A percentile compares a stretch with the other conserved stretches of the same genome.
These are phyloP conservation scores for Proteles cristata DNA, from an alignment of 2,113 vertebrate genomes.

Conservation along the genomic window DNA sequence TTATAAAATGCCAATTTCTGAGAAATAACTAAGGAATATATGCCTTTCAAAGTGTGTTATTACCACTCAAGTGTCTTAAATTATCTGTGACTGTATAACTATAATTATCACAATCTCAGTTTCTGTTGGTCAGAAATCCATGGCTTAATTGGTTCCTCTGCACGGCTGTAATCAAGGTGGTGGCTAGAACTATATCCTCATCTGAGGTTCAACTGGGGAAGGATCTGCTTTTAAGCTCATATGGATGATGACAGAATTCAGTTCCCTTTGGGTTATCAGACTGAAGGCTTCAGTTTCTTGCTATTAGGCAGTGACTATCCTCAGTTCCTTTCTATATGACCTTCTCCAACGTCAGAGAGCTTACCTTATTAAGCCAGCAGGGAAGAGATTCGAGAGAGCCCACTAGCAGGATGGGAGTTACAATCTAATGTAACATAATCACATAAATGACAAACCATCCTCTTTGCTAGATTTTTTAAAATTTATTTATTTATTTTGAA, in stretches of 20 bases:
- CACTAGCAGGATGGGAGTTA: background rate
- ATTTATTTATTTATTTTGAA: too few species aligned
- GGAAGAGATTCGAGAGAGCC: background rate
- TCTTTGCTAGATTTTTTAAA: background rate
- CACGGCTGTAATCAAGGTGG: background rate
- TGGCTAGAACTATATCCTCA: background rate
- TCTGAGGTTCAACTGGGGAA: background rate
- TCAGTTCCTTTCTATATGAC: background rate
- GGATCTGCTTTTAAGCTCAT: background rate
- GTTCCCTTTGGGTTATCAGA: background rate
- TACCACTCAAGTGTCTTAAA: background rate
- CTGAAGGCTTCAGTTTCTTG: background rate
- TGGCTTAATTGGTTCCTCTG: background rate
- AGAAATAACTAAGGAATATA: background rate
- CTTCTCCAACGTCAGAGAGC: background rate
- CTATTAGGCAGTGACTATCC: background rate
- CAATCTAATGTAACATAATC: background rate
- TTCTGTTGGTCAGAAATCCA: background rate
- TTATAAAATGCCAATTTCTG: background rate
- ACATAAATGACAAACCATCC: background rate
- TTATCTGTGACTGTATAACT: background rate
- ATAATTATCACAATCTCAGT: background rate
- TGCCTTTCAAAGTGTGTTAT: background rate
- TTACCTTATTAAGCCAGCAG: background rate
- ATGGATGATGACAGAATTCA: background rate